phyloP scores from a whole-genome alignment of 2,888 invertebrate genomes.

The Amphipyra tragopoginis region DNA sequence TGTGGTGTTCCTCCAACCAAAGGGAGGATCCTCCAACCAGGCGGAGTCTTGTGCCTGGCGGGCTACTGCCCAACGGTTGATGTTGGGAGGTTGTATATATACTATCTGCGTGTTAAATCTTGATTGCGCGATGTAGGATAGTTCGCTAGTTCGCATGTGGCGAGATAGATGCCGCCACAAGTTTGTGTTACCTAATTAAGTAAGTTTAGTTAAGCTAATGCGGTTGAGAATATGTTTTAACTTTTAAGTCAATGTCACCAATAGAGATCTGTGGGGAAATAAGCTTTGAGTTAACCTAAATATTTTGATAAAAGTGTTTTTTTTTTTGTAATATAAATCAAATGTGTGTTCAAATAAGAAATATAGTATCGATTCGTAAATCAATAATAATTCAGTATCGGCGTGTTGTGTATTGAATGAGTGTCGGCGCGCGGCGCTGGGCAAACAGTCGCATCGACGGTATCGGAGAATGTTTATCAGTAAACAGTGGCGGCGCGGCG shows the following conservation, averaged over 20 bases:
- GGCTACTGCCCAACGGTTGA: no score
- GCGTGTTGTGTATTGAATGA: not conserved
- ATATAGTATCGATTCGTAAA: not conserved
- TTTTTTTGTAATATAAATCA: slow-evolving; percentile 2
- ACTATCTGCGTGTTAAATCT: no score
- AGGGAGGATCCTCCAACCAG: no score
- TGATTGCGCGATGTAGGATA: no score
- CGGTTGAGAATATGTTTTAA: not conserved
- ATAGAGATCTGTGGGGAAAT: not conserved
- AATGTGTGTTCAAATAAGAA: not conserved
- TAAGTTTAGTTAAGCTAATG: not conserved
- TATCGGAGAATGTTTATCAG: not conserved
- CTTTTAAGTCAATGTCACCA: not conserved
- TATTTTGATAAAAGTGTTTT: not conserved
- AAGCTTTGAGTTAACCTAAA: not conserved
- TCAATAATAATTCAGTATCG: slow-evolving; percentile 1
- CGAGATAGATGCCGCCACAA: no score
- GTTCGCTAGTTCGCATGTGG: no score
- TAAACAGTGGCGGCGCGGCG: slow-evolving; percentile 1
- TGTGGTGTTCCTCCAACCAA: no score
- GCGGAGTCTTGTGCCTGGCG: no score
- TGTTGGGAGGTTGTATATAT: no score
- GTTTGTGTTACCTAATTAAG: slow-evolving; percentile 2
- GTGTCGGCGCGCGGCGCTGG: not conserved
- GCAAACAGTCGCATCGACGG: not conserved